phyloP scores from a whole-genome alignment of 2,888 invertebrate genomes.

The Drosophila atripex region DNA sequence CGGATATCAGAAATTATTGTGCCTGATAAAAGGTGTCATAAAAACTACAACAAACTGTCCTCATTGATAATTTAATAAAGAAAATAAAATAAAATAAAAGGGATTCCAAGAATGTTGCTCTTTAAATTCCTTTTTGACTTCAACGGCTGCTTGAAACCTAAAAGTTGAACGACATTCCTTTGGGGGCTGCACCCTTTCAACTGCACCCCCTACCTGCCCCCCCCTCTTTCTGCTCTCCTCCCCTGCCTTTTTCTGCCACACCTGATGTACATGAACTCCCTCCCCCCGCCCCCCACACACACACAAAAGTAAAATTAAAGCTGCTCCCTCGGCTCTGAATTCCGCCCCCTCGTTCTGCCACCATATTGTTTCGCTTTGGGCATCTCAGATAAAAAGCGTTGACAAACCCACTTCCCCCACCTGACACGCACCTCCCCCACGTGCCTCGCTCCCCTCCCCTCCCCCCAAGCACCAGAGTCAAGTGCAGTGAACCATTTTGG shows the following conservation, averaged over 20 bases:
- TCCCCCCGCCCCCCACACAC: slow-evolving; percentile 20
- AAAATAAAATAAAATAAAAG: neutral
- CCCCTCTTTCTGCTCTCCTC: neutral
- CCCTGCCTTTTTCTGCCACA: slow-evolving; percentile 19
- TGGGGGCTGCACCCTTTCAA: slow-evolving; percentile 15
- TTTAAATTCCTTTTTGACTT: neutral
- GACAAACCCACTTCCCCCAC: slow-evolving; percentile 58
- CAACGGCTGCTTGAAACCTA: slow-evolving; percentile 4
- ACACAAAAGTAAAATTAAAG: slow-evolving; percentile 32
- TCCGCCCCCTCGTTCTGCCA: neutral
- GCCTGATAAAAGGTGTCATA: slow-evolving; percentile 7
- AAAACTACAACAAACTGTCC: neutral
- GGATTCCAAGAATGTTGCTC: no score
- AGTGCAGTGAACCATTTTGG: slow-evolving; percentile 79
- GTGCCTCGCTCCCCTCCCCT: neutral
- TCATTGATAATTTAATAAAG: neutral
- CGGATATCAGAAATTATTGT: slow-evolving; percentile 34
- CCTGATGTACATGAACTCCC: slow-evolving; percentile 29
- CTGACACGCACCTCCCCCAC: slow-evolving; percentile 20
- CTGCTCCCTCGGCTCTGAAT: slow-evolving; percentile 9
- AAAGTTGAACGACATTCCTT: slow-evolving; percentile 25
- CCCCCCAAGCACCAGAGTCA: slow-evolving; percentile 62
- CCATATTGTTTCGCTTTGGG: slow-evolving; percentile 60
- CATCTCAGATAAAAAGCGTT: slow-evolving; percentile 63
- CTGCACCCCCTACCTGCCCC: slow-evolving; percentile 7